phyloP scores from a whole-genome alignment of 37 sponge, comb jelly and placozoan species.

The Cladorhizidae sp. region DNA sequence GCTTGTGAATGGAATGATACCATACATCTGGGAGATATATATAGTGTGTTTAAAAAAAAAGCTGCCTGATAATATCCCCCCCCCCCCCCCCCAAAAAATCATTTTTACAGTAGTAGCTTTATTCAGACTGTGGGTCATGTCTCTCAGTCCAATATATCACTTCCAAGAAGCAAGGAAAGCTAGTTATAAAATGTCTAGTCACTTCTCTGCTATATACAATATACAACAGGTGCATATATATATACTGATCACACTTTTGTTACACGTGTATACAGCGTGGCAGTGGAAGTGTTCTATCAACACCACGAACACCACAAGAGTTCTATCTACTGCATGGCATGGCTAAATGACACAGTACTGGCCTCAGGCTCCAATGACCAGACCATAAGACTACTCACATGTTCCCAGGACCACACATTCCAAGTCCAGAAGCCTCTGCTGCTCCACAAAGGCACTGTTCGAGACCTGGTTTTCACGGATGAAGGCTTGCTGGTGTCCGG shows the following conservation, averaged over 20 bases:
- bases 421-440: background rate
- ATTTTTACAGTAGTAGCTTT: too few relatives aligned
- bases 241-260: too few relatives aligned
- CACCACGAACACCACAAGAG: constrained; percentile 75
- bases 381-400: constrained; percentile 56
- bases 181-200: too few relatives aligned
- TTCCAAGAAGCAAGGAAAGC: too few relatives aligned
- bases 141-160: too few relatives aligned
- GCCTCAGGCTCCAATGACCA: constrained; percentile 97
- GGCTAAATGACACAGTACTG: constrained; percentile 69
- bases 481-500: constrained; percentile 67
- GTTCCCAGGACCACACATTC: background rate
- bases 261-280: background rate
- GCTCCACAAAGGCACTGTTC: constrained; percentile 65
- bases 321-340: constrained; percentile 91
- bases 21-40: background rate
- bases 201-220: too few relatives aligned
- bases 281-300: constrained; percentile 19
- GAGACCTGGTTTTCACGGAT: constrained; percentile 73
- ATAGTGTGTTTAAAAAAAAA: too few relatives aligned
- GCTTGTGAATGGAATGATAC: background rate
- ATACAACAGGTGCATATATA: too few relatives aligned
- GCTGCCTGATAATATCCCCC: too few relatives aligned
- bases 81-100: too few relatives aligned
- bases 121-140: too few relatives aligned